Base-by-base conservation (phyloP, 2,113 vertebrate genomes). In the Strigops habroptila region DNA sequence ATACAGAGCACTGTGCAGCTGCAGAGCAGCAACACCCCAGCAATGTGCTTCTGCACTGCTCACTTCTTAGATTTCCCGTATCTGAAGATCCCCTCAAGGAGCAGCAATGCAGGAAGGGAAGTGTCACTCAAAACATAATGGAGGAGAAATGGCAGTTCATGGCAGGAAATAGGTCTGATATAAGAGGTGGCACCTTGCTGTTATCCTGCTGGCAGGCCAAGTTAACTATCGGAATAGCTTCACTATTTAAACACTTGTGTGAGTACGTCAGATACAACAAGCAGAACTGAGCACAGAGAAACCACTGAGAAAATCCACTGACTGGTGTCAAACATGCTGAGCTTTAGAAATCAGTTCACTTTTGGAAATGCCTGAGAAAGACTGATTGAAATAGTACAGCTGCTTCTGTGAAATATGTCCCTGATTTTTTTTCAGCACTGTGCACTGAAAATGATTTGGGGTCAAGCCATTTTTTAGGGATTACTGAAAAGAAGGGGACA, bases 341-440 rank as follows among this genome's bases (percentile, higher is more conserved):
- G 76, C 64, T 88, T 94, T 86, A 93, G 82, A 96, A 76, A 86
- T 68, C 17, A 75, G 28, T 68, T 83, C 75, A 65, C 80, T 93
- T 90, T 88, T 43, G 93, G 51, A 93, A 93, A 94, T 13, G 9
- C 14, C 33, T 94, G 17, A 1, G 60, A 78, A 91, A 86, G 41
- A 30, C 27, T 55, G 43, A 83, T 2, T 81, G 96, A 94, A 95
- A 90, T 51, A 55, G 86, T 43, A 75, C 64, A 71, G 76, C 14
- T 14, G 62, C 64, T 91, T 90, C 62, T 30, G 13, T 68, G 65
- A 82, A 91, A 71, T 60, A 88, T 7, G 7, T n/a, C 16, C 51
- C 15, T 49, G 30, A 19, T 19, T 27, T 55, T 89, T 83, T 55
- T 17, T 4, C 39, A 84, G 55, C 17, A 39, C 37, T 44, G 12